Conservation (phyloP, 1,140 invertebrate genomes). For the Trichonephila clavipes region DNA sequence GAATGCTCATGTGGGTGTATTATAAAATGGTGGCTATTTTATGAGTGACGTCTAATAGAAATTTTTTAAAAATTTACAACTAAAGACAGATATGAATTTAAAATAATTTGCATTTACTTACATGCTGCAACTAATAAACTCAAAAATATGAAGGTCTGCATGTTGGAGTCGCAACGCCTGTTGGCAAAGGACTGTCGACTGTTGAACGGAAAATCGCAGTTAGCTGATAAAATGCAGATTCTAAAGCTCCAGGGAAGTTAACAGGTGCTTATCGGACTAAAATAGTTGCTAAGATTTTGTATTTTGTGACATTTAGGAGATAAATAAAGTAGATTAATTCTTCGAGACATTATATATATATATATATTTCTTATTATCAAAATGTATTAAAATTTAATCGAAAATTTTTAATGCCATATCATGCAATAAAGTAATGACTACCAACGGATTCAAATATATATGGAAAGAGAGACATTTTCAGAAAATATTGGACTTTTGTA, state of each 20-base stretch:
- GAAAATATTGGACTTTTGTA: too few species aligned
- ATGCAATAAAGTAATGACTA: too few species aligned
- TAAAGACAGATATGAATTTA: too few species aligned
- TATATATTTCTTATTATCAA: too few species aligned
- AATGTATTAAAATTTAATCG: too few species aligned
- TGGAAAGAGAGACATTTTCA: too few species aligned
- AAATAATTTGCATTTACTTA: background rate
- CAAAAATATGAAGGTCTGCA: background rate
- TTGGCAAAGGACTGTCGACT: background rate
- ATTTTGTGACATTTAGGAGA: background rate
- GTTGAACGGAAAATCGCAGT: background rate
- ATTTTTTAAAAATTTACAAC: too few species aligned
- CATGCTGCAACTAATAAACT: constrained; percentile 16
- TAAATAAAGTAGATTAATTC: background rate
- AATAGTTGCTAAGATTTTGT: constrained; percentile 4
- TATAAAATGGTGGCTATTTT: too few species aligned
- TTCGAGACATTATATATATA: background rate
- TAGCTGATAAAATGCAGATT: constrained; percentile 2
- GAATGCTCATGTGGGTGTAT: too few species aligned
- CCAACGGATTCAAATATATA: too few species aligned
- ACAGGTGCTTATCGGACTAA: background rate
- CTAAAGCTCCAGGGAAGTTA: background rate
- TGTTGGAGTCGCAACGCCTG: background rate
- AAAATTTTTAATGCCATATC: too few species aligned
- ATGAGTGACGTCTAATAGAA: too few species aligned